These are phyloP conservation scores for Meliscaeva auricollis DNA, from an alignment of 2,888 invertebrate species.

Conservation along the genomic window DNA sequence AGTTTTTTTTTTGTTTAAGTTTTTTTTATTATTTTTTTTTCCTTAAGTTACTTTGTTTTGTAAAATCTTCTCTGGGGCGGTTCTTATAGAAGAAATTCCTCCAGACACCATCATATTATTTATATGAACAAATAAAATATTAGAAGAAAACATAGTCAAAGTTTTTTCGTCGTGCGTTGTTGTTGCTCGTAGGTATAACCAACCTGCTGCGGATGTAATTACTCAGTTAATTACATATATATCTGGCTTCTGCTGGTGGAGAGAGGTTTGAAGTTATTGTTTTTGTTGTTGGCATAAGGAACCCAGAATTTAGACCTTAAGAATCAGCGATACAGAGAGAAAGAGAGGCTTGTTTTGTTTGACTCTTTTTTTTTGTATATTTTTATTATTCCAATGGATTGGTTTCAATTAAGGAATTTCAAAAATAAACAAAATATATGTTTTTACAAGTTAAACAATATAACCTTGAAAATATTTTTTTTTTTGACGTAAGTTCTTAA, in stretches of 20 bases:
- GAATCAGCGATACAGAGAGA: not conserved
- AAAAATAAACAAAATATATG: conserved; percentile 17
- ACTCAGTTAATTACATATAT: conserved; percentile 58
- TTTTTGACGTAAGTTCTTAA: not conserved
- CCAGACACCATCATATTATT: conserved; percentile 40
- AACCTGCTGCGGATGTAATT: conserved; percentile 71
- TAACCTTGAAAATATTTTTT: conserved; percentile 19
- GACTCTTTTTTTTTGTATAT: conserved; percentile 8
- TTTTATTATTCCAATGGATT: conserved; percentile 19
- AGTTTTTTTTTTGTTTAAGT: conserved; percentile 39
- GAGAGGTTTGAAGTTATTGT: conserved; percentile 29
- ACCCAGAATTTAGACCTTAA: conserved; percentile 10
- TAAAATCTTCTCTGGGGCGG: conserved; percentile 31
- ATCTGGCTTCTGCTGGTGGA: conserved; percentile 41
- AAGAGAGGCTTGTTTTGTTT: not conserved
- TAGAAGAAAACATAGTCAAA: conserved; percentile 3
- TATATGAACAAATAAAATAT: conserved; percentile 19
- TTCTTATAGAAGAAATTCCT: conserved; percentile 45
- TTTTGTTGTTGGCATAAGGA: conserved; percentile 9
- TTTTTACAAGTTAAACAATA: not conserved
- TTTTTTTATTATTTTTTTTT: conserved; percentile 1
- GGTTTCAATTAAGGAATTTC: conserved; percentile 29
- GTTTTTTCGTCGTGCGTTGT: conserved; percentile 56
- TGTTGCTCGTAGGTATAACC: not conserved
- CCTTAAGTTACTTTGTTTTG: not conserved